Base-by-base conservation (phyloP, 2,113 vertebrate species). In the Labeo catla region DNA sequence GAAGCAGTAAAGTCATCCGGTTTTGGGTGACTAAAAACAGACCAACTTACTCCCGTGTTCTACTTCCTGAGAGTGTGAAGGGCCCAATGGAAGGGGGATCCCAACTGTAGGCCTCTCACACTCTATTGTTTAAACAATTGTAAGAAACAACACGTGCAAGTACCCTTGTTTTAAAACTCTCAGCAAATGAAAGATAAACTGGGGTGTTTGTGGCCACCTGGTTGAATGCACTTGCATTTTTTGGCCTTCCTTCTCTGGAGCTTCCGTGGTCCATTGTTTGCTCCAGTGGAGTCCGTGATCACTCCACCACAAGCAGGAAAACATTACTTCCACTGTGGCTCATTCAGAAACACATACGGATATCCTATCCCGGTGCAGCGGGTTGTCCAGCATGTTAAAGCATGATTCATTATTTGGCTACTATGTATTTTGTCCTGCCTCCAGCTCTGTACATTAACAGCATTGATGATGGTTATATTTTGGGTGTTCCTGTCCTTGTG, bases 251-350 rank as follows among this genome's bases (percentile, higher is more conserved):
- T 85, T 63, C 34, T 57, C 13, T 8, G 9, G 43, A 21, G 50
- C n/a, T 82, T 74, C 50, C 36, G 12, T 10, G 76, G n/a, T 57
- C 52, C 45, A 88, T 88, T 89, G 87, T 88, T 47, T 76, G 39
- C 65, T 80, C 3, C 61, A 61, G 4, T 21, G 8, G 11, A 70
- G 21, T 21, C 43, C 19, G n/a, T 54, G 52, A 63, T 77, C 52
- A 52, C 63, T 59, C 36, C 57, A 85, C 91, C 87, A 93, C 91
- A 91, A 81, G 73, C 86, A 89, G 91, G 91, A 93, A 93, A 92
- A 79, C 85, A 49, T 87, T 3, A 81, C 89, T 94, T 94, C 93
- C 91, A 87, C 76, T 78, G 89, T 83, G 85, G 77, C 83, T 89
- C 76, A 83, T 78, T 89, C 87, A 89, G 86, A 89, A 66, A n/a